Evolutionary conservation across 2,113 vertebrate species (phyloP).

Genomic region (Periophthalmodon schlosseri): DNA sequence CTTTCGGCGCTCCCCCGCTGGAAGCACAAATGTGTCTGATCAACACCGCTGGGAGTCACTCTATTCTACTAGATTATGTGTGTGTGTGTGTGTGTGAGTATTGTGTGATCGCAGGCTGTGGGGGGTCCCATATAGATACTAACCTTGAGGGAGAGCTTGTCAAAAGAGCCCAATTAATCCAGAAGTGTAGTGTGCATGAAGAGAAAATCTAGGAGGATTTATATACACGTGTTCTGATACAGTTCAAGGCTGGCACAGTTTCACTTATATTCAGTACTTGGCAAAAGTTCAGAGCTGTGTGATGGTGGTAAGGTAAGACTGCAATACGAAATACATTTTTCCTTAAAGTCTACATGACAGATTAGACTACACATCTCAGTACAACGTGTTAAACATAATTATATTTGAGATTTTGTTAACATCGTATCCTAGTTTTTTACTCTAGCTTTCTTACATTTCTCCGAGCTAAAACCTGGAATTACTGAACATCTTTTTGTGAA

Average conservation of each 20-base stretch:
- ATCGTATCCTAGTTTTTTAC: too few relatives aligned
- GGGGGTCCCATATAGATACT: constrained; percentile 14
- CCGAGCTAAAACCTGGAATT: too few relatives aligned
- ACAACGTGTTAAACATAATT: too few relatives aligned
- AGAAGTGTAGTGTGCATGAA: constrained; percentile 23
- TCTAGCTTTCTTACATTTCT: too few relatives aligned
- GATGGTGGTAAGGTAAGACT: not conserved
- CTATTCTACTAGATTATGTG: not conserved
- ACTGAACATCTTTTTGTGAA: too few relatives aligned
- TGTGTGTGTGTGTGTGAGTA: not conserved
- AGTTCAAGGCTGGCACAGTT: not conserved
- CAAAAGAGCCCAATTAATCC: constrained; percentile 58
- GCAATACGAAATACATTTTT: not conserved
- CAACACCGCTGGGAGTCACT: constrained; percentile 34
- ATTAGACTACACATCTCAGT: too few relatives aligned
- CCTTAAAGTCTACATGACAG: not conserved
- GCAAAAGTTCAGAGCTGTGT: not conserved
- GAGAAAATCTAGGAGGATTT: not conserved
- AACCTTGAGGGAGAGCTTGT: constrained; percentile 35
- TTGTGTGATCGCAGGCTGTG: constrained; percentile 11
- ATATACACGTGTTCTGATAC: not conserved
- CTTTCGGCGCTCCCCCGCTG: constrained; percentile 10
- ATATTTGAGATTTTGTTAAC: too few relatives aligned
- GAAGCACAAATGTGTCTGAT: constrained; percentile 44
- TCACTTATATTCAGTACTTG: not conserved